These are phyloP conservation scores for Lingula anatina DNA, from an alignment of 2,888 invertebrate species.

Conservation along the genomic window DNA sequence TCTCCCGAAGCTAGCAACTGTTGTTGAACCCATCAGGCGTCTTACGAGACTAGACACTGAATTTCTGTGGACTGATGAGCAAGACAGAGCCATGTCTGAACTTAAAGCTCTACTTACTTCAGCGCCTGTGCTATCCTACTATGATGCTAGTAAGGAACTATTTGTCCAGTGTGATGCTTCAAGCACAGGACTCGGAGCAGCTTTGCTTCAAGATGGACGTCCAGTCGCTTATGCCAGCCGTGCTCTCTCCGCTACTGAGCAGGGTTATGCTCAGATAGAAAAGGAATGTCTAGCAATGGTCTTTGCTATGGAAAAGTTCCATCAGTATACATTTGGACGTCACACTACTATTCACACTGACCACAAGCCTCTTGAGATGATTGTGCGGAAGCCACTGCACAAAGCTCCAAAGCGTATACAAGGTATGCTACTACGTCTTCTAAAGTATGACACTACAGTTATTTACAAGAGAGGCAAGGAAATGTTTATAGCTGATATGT, in stretches of 20 bases:
- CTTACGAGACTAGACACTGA: not conserved
- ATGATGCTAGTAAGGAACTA: constrained; percentile 4
- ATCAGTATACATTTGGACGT: constrained; percentile 8
- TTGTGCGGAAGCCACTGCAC: constrained; percentile 5
- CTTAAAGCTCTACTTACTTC: not conserved
- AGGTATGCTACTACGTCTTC: constrained; percentile 8
- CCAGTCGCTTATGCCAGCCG: constrained; percentile 7
- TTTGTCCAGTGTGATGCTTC: constrained; percentile 7
- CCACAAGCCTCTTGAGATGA: constrained; percentile 11
- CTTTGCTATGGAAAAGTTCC: constrained; percentile 6
- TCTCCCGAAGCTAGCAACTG: constrained; percentile 1
- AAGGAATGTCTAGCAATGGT: constrained; percentile 8
- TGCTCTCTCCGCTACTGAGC: too few relatives aligned
- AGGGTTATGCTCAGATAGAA: too few relatives aligned
- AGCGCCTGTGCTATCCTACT: constrained; percentile 6
- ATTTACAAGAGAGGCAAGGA: constrained; percentile 8
- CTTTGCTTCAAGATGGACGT: constrained; percentile 3
- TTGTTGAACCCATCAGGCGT: constrained; percentile 2
- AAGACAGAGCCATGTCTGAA: not conserved
- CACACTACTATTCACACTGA: constrained; percentile 9
- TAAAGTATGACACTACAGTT: constrained; percentile 9
- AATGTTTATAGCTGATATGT: constrained; percentile 11
- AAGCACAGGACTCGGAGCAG: constrained; percentile 4
- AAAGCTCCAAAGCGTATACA: constrained; percentile 5
- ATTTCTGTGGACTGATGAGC: not conserved